Percentiles rank a stretch among this genome's conserved stretches.
Conservation (phyloP, 2,113 vertebrate genomes). For the Grammomys surdaster region DNA sequence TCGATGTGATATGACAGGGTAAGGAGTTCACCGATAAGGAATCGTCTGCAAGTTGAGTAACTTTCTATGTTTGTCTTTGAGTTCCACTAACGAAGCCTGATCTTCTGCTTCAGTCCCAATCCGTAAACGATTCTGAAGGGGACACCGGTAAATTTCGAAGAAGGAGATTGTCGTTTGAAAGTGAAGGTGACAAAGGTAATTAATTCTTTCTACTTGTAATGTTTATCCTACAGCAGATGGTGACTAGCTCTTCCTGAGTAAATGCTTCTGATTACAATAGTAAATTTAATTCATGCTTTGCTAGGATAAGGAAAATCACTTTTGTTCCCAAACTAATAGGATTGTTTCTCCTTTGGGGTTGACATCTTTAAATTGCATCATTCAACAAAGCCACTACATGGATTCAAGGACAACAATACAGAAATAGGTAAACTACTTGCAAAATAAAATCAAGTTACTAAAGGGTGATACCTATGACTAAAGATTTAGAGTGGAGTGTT, state of each 20-base stretch:
- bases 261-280: conserved; percentile 24
- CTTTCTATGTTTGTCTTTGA: conserved; percentile 80
- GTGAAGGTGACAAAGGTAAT: conserved; percentile 93
- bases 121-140: conserved; percentile 89
- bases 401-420: not conserved
- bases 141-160: conserved; percentile 91
- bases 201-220: conserved; percentile 79
- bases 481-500: not conserved
- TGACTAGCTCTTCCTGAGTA: conserved; percentile 45
- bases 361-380: not conserved
- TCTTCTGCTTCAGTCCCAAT: conserved; percentile 87
- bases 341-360: not conserved
- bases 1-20: conserved; percentile 70
- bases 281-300: conserved; percentile 37
- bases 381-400: conserved; percentile 11
- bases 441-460: conserved; percentile 3
- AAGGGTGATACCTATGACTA: not conserved
- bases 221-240: conserved; percentile 63
- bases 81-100: conserved; percentile 87
- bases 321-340: not conserved
- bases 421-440: not conserved
- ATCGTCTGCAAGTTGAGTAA: conserved; percentile 78
- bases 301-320: not conserved
- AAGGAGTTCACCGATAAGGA: conserved; percentile 69
- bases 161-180: conserved; percentile 95